phyloP scores from a whole-genome alignment of 2,888 invertebrate genomes.

The Liopterus haemorrhoidalis region DNA sequence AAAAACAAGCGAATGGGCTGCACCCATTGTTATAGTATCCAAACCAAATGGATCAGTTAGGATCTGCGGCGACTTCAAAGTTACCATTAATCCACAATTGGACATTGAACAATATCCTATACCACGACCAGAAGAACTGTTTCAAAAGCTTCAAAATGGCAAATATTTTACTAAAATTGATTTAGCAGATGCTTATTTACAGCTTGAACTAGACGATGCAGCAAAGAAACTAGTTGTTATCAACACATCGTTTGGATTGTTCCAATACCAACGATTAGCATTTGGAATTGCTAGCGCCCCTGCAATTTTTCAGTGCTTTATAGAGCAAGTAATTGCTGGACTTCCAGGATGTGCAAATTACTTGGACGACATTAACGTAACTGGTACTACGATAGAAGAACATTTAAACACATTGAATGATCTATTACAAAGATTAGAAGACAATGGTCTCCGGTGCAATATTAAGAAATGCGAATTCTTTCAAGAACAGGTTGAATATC shows the following conservation, averaged over 20 bases:
- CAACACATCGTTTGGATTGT: background rate
- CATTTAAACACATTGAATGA: background rate
- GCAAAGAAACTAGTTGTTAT: conserved; percentile 10
- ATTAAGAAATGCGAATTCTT: conserved; percentile 4
- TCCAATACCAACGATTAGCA: conserved; percentile 22
- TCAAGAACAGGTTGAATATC: background rate
- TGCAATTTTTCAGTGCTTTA: conserved; percentile 3
- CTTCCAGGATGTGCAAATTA: background rate
- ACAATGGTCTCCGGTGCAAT: conserved; percentile 22
- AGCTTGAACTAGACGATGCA: conserved; percentile 22
- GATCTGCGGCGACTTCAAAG: conserved; percentile 1
- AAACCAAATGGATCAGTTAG: background rate
- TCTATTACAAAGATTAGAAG: conserved; percentile 16
- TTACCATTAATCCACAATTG: background rate
- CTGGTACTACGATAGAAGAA: background rate
- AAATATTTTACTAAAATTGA: conserved; percentile 14
- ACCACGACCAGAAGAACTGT: background rate
- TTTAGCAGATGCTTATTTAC: no score
- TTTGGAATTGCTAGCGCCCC: conserved; percentile 6
- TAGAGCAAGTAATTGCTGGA: conserved; percentile 17
- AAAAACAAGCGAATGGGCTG: background rate
- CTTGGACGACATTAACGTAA: conserved; percentile 5
- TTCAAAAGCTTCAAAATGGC: background rate
- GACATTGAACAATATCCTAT: background rate
- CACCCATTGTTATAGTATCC: background rate